Evolutionary conservation across 2,797 vertebrate genomes (phyloP), one percentile per base, ranked within the genome.

Genomic region (Simalia tracyae): DNA sequence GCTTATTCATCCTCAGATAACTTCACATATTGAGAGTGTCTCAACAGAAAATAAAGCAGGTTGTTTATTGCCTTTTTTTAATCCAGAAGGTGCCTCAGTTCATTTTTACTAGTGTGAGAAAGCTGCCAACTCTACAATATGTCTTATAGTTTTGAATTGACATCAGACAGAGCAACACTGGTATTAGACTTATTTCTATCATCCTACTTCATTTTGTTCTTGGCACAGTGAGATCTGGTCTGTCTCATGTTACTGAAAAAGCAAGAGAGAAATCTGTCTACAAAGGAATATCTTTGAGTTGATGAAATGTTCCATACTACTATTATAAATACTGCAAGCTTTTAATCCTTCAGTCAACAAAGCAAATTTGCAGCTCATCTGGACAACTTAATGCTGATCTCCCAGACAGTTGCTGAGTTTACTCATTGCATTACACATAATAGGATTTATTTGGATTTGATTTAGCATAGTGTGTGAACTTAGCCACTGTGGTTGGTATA

Each of bases 111-210:
- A 90, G 88, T 86, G 93, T 89, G 94, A 95, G 87, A 90, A 57
- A 68, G 88, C 93, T 96, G 95, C 93, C 93, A 93, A 93, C 89
- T 89, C 93, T 92, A 92, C 86, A 56, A 88, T 94, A 90, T 87
- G 26, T 89, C 42, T 92, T 94, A 95, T 94, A 93, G 90, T 93
- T 14, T 81, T 91, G 92, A 89, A 89, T 36, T 91, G 92, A 93
- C 89, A 96, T 85, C 54, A 89, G 87, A 94, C 90, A 46, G 91
- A 93, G 87, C 56, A 86, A 66, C 94, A 89, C 93, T 89, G 93
- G 5, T 42, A 66, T 89, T 91, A 91, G 89, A 84, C 24, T 42
- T n/a, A 28, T 57, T 92, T 93, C 84, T 54, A 64, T 66, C 60
- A 94, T 93, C 84, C 22, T 84, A 36, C 61, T 36, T 94, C 64